Evolutionary conservation across 2,888 invertebrate genomes (phyloP).

Genomic region (Standfussiana lucernea): DNA sequence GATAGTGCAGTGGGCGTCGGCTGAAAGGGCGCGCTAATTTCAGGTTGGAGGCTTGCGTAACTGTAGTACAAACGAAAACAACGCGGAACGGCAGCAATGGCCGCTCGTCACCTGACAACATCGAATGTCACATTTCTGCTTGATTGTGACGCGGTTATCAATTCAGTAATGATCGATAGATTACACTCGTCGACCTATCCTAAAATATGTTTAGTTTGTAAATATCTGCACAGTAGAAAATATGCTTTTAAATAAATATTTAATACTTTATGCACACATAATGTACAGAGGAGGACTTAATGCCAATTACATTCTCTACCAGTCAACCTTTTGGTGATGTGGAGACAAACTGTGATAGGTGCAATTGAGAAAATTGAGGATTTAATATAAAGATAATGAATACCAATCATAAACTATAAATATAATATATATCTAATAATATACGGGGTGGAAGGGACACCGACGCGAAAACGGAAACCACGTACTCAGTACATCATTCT

Average conservation of each 20-base stretch:
- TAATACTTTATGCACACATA: neutral
- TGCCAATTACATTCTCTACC: neutral
- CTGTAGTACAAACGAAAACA: conserved; percentile 79
- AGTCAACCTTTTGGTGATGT: neutral
- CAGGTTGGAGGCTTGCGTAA: conserved; percentile 75
- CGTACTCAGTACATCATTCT: no score
- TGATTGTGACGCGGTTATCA: conserved; percentile 62
- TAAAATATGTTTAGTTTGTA: conserved; percentile 13
- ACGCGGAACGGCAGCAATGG: conserved; percentile 75
- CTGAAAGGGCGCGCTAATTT: conserved; percentile 79
- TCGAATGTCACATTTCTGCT: conserved; percentile 65
- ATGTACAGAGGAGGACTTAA: neutral
- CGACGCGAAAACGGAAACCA: no score
- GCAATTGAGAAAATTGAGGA: neutral
- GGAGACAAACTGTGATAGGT: neutral
- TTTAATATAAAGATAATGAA: neutral
- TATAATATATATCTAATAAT: no score
- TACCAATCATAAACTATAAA: neutral
- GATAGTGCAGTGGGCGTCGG: conserved; percentile 73
- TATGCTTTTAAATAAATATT: conserved; percentile 3
- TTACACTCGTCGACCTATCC: conserved; percentile 4
- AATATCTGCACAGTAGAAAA: conserved; percentile 10
- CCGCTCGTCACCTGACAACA: conserved; percentile 64
- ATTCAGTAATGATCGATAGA: conserved; percentile 33
- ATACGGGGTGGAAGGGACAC: no score